Percentiles rank a stretch among this genome's conserved stretches.
phyloP scores from a whole-genome alignment of 2,888 invertebrate genomes.

The Spatulosminthurus flaviceps region DNA sequence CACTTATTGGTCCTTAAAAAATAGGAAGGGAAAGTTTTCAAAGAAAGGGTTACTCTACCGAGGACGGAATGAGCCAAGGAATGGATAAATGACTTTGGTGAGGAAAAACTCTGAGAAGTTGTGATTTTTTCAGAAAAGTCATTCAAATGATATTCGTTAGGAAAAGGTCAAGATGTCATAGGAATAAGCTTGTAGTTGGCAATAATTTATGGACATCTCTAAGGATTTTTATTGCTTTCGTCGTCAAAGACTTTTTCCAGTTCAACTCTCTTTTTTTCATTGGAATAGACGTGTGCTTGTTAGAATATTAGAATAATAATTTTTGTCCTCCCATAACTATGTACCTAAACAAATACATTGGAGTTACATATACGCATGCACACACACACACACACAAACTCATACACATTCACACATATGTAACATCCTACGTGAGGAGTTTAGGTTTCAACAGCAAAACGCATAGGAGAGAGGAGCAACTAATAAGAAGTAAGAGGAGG shows the following conservation, averaged over 20 bases:
- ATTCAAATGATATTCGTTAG: constrained; percentile 29
- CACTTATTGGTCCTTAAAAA: too few species aligned
- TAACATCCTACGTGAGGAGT: constrained; percentile 1
- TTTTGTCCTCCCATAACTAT: not conserved
- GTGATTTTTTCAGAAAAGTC: not conserved
- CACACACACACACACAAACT: not conserved
- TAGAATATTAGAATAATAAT: constrained; percentile 12
- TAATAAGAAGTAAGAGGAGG: not conserved
- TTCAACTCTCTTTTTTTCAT: constrained; percentile 10
- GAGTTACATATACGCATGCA: not conserved
- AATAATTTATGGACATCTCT: constrained; percentile 39
- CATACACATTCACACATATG: not conserved
- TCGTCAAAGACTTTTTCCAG: constrained; percentile 39
- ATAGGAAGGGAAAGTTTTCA: too few species aligned
- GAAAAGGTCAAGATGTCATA: constrained; percentile 35
- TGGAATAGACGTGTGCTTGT: constrained; percentile 19
- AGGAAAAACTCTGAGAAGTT: not conserved
- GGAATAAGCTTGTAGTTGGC: constrained; percentile 40
- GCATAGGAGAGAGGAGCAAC: not conserved
- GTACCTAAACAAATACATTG: not conserved
- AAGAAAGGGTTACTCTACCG: too few species aligned
- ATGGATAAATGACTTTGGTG: not conserved
- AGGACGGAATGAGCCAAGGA: too few species aligned
- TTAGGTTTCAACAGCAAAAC: constrained; percentile 8
- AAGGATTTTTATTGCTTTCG: constrained; percentile 41